These are phyloP conservation scores for Phoxinus phoxinus DNA, from an alignment of 2,113 vertebrate species.

Conservation along the genomic window DNA sequence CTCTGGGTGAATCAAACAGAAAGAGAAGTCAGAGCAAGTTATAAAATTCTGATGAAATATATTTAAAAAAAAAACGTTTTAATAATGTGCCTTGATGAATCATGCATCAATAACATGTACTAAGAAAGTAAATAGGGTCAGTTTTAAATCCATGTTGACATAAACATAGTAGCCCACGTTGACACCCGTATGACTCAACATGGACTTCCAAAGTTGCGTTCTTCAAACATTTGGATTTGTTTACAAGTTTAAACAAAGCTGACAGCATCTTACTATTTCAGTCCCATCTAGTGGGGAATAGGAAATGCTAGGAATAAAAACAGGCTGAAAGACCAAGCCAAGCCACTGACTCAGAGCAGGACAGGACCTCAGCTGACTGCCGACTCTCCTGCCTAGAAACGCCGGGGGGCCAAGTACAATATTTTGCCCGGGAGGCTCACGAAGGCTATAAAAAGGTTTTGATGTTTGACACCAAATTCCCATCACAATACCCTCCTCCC, in stretches of 20 bases:
- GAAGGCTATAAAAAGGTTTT: slow-evolving; percentile 87
- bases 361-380: slow-evolving; percentile 46
- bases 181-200: neutral
- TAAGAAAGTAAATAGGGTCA: slow-evolving; percentile 12
- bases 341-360: slow-evolving; percentile 79
- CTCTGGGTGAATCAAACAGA: neutral
- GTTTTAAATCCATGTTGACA: neutral
- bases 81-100: neutral
- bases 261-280: neutral
- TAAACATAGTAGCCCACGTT: neutral
- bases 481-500: slow-evolving; percentile 66
- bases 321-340: slow-evolving; percentile 74
- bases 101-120: neutral
- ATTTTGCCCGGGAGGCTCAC: slow-evolving; percentile 86
- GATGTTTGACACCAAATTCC: slow-evolving; percentile 83
- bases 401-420: slow-evolving; percentile 81
- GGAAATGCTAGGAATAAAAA: slow-evolving; percentile 14
- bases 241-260: slow-evolving; percentile 41
- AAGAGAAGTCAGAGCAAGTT: neutral
- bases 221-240: slow-evolving; percentile 24
- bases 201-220: neutral
- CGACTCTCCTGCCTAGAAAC: slow-evolving; percentile 71
- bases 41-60: neutral
- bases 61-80: too few species aligned
- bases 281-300: slow-evolving; percentile 13